Conservation (phyloP, 2,888 invertebrate species). For the Eulithis testata region DNA sequence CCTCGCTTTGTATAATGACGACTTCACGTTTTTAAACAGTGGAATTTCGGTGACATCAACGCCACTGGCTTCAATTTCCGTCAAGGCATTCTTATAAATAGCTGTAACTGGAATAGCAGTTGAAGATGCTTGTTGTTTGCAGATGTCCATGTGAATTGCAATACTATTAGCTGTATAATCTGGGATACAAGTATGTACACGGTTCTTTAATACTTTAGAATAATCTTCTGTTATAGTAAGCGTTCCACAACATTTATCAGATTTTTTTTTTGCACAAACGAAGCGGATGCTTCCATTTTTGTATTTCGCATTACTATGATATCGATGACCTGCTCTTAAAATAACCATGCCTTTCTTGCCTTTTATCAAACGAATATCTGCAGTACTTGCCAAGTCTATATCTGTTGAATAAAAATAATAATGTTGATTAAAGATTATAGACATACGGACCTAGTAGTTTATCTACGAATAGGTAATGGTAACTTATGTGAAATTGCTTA, state of each 20-base stretch:
- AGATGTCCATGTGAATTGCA: constrained; percentile 10
- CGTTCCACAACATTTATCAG: constrained; percentile 12
- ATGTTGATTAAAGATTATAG: no score
- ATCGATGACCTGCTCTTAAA: constrained; percentile 18
- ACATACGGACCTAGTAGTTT: no score
- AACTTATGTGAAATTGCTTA: no score
- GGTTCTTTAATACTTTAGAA: constrained; percentile 11
- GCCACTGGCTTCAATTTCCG: neutral
- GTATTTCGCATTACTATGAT: constrained; percentile 2
- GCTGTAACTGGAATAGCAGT: constrained; percentile 1
- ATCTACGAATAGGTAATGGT: no score
- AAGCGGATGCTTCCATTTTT: neutral
- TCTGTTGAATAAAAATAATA: no score
- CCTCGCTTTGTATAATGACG: constrained; percentile 1
- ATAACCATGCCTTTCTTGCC: constrained; percentile 9
- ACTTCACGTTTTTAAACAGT: neutral
- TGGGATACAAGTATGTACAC: constrained; percentile 8
- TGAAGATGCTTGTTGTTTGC: constrained; percentile 5
- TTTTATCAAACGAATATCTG: constrained; percentile 12
- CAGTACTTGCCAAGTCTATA: neutral
- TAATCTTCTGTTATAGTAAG: constrained; percentile 5
- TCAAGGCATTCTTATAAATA: neutral
- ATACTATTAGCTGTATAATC: constrained; percentile 21
- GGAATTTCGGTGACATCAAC: neutral
- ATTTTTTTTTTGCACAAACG: constrained; percentile 14